phyloP scores from a whole-genome alignment of 2,113 vertebrate genomes.

The Scartelaos histophorus region DNA sequence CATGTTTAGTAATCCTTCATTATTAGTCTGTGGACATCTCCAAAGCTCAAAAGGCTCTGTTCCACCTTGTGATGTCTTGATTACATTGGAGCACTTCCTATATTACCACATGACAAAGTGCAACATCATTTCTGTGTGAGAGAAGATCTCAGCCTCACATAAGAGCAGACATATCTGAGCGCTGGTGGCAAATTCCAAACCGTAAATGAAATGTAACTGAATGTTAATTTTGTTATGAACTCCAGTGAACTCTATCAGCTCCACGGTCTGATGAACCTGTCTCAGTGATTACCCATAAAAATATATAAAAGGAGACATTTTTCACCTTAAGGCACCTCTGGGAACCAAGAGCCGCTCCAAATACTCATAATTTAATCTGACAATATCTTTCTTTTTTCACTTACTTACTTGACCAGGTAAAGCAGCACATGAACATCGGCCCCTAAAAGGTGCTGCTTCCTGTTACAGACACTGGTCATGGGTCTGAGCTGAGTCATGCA shows the following conservation, averaged over 20 bases:
- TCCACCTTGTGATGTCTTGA: too few relatives aligned
- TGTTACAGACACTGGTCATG: slow-evolving; percentile 9
- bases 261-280: background rate
- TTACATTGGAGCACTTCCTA: too few relatives aligned
- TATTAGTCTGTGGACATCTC: too few relatives aligned
- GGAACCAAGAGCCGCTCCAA: background rate
- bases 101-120: too few relatives aligned
- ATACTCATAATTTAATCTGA: background rate
- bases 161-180: too few relatives aligned
- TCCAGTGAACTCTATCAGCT: background rate
- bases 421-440: too few relatives aligned
- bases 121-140: too few relatives aligned
- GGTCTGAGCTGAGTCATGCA: slow-evolving; percentile 25
- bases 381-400: background rate
- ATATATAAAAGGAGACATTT: background rate
- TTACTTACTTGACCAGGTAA: background rate
- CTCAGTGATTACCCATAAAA: background rate
- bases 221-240: background rate
- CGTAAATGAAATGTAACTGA: too few relatives aligned
- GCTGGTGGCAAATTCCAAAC: too few relatives aligned
- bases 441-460: background rate
- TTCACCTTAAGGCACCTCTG: background rate
- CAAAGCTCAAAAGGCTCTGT: too few relatives aligned
- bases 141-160: too few relatives aligned
- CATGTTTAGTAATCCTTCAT: too few relatives aligned